phyloP scores from a whole-genome alignment of 2,113 vertebrate species.

The Entomyzon cyanotis region DNA sequence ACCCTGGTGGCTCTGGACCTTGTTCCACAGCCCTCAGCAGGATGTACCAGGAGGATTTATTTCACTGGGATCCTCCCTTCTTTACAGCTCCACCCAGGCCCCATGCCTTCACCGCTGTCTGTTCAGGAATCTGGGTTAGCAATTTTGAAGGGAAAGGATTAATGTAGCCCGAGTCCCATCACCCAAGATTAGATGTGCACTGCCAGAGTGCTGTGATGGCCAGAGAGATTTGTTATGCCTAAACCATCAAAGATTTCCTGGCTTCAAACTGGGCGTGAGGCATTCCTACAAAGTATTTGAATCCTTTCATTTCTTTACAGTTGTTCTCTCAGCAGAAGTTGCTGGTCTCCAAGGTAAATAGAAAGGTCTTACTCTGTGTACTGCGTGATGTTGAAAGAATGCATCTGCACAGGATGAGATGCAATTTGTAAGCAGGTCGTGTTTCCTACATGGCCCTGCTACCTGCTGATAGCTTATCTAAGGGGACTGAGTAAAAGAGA shows the following conservation, averaged over 20 bases:
- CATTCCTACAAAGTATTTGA: background rate
- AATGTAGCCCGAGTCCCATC: background rate
- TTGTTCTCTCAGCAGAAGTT: background rate
- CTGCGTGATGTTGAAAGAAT: background rate
- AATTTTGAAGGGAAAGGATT: background rate
- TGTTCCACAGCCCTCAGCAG: background rate
- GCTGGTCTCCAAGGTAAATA: background rate
- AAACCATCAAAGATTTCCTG: background rate
- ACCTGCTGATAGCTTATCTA: conserved; percentile 42
- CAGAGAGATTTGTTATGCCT: background rate
- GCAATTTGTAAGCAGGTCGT: background rate
- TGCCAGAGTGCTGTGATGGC: accelerated
- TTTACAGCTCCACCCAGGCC: background rate
- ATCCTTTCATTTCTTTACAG: background rate
- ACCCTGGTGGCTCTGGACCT: background rate
- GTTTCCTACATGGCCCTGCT: background rate
- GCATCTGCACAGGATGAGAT: background rate
- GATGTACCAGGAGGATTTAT: background rate
- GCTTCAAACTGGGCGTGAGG: background rate
- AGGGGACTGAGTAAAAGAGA: background rate
- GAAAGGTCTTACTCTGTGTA: background rate
- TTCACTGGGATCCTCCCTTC: background rate
- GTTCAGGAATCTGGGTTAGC: background rate
- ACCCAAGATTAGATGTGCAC: background rate
- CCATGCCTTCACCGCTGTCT: accelerated